These are phyloP conservation scores for Alethe diademata DNA, from an alignment of 2,113 vertebrate genomes.

Conservation along the genomic window DNA sequence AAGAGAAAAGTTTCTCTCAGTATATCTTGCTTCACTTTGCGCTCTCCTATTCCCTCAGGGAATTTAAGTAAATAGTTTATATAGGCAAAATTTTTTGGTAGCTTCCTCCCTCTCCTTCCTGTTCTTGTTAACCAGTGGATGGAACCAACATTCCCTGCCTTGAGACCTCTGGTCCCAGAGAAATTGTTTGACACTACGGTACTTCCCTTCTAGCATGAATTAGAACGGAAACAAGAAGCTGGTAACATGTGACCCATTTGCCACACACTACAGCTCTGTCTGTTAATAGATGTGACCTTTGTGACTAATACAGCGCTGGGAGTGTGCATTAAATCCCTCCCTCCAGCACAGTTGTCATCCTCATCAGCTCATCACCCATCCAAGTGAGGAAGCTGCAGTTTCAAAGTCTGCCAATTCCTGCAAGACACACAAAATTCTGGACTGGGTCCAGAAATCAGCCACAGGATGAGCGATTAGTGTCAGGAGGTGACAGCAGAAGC, in stretches of 20 bases:
- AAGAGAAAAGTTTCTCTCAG: not conserved
- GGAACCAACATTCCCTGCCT: not conserved
- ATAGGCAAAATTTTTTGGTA: not conserved
- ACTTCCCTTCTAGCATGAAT: not conserved
- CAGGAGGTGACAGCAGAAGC: not conserved
- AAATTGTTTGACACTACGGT: not conserved
- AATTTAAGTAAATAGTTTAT: not conserved
- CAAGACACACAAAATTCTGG: not conserved
- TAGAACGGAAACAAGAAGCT: conserved; percentile 20
- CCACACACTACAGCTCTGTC: not conserved
- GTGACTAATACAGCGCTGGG: not conserved
- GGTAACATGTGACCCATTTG: not conserved
- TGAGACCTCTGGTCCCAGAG: not conserved
- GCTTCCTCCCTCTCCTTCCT: not conserved
- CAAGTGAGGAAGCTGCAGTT: not conserved
- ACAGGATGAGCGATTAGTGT: not conserved
- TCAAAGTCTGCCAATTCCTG: not conserved
- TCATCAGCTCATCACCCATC: not conserved
- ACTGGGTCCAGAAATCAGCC: not conserved
- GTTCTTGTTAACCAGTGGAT: not conserved
- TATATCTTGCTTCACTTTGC: not conserved
- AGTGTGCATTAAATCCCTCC: not conserved
- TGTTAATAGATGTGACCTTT: conserved; percentile 18
- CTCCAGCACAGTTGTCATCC: not conserved
- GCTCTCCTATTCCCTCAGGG: not conserved